Evolutionary conservation across 1,140 invertebrate genomes (phyloP).

Genomic region (Theocolax elegans): DNA sequence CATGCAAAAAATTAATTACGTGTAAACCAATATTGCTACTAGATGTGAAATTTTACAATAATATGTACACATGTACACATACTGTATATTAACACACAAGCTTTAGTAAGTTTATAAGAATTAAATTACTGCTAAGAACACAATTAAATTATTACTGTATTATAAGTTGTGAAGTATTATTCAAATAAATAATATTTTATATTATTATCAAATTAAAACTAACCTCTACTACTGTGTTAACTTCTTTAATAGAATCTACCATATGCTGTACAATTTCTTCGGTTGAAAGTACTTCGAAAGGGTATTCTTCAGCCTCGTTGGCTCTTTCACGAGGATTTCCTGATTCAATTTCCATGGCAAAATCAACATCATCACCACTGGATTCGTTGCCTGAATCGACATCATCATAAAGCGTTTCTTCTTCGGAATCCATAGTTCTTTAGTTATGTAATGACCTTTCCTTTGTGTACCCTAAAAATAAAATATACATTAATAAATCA

Average conservation of each 20-base stretch:
- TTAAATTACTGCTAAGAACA: too few species aligned
- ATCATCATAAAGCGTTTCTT: constrained; percentile 86
- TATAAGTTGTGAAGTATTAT: background rate
- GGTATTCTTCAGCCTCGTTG: constrained; percentile 88
- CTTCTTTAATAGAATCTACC: constrained; percentile 97
- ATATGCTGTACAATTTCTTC: constrained; percentile 97
- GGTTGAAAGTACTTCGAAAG: constrained; percentile 92
- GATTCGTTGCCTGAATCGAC: constrained; percentile 92
- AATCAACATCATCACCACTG: constrained; percentile 90
- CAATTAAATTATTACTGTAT: background rate
- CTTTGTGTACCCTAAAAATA: background rate
- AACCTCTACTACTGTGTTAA: constrained; percentile 88
- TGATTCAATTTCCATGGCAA: constrained; percentile 90
- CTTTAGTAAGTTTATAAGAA: too few species aligned
- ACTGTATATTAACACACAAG: too few species aligned
- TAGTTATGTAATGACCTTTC: constrained; percentile 13
- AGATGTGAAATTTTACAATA: too few species aligned
- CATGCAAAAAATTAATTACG: background rate
- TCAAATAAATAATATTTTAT: too few species aligned
- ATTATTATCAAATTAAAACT: constrained; percentile 42
- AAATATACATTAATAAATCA: background rate
- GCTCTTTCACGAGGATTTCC: constrained; percentile 80
- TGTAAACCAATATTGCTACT: too few species aligned
- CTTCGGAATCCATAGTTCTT: constrained; percentile 86
- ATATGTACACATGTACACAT: too few species aligned